These are phyloP conservation scores for Leptarthrus brevirostris DNA, from an alignment of 2,888 invertebrate species.

Conservation along the genomic window DNA sequence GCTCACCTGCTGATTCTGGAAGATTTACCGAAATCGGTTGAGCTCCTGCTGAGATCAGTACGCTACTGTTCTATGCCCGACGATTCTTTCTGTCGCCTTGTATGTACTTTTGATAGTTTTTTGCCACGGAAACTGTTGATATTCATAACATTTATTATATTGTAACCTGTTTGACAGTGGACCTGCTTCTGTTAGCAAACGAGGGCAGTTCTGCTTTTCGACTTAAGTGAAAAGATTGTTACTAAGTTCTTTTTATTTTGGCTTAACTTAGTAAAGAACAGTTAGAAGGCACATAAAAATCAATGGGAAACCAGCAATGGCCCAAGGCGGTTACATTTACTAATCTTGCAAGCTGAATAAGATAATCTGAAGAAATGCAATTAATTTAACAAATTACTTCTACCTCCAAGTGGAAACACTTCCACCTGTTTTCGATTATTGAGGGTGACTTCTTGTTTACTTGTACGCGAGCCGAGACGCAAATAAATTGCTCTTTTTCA, in stretches of 20 bases:
- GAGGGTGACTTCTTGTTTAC: slow-evolving; percentile 9
- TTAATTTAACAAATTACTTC: slow-evolving; percentile 48
- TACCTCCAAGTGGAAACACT: neutral
- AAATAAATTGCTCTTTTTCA: slow-evolving; percentile 40
- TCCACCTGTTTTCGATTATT: slow-evolving; percentile 42
- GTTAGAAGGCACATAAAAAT: no score
- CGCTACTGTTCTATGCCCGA: slow-evolving; percentile 49
- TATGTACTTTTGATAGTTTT: slow-evolving; percentile 28
- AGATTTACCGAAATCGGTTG: slow-evolving; percentile 52
- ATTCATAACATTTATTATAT: slow-evolving; percentile 52
- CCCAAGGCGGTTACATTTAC: no score
- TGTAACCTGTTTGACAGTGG: slow-evolving; percentile 52
- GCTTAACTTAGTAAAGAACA: neutral
- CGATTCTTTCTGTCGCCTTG: slow-evolving; percentile 48
- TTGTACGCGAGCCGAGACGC: slow-evolving; percentile 1
- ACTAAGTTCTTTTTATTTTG: neutral
- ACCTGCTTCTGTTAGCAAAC: slow-evolving; percentile 46
- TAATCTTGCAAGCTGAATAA: neutral
- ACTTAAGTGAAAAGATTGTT: neutral
- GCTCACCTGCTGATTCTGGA: slow-evolving; percentile 51
- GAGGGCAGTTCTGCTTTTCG: neutral
- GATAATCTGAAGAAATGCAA: slow-evolving; percentile 46
- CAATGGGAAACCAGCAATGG: no score
- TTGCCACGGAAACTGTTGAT: slow-evolving; percentile 46
- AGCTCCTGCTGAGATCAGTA: slow-evolving; percentile 51